Evolutionary conservation across 2,888 invertebrate species (phyloP), one percentile per base, ranked within the genome.

Genomic region (Tinea semifulvella): DNA sequence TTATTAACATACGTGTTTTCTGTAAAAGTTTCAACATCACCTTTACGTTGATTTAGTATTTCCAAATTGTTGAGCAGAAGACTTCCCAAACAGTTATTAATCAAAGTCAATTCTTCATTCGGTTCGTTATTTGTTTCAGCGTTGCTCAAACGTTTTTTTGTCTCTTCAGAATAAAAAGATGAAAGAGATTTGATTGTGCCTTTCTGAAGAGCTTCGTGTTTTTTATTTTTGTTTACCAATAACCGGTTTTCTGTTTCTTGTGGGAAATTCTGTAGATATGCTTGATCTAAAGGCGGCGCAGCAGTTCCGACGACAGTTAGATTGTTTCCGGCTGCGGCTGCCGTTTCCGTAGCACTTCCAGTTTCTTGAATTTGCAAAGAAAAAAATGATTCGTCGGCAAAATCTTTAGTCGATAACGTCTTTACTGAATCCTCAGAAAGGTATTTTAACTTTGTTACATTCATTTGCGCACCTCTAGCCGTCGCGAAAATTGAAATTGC

Each of bases 311-410:
- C 60, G 58, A 54, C 61, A 64, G 73, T 72, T 53, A 69, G 68
- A 76, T 76, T 74, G 63, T 68, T 73, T 80, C 80, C 80, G 76
- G 63, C 65, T 55, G 56, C 64, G 47, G 61, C 60, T 63, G 62
- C 56, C 58, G 65, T 61, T 72, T 75, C 74, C 72, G 70, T 58
- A 53, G 68, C 64, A 57, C 65, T 56, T 55, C 55, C 63, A 63
- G 63, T 68, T 65, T 68, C 64, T 60, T 52, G 58, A 54, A 63
- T 69, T 70, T 65, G 68, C 62, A 58, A 57, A 3, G 20, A 18
- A 26, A 43, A 43, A 43, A 43, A 13, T 5, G 26, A 10, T 16
- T 27, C 26, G n/a, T 26, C 11, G 50, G 64, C 54, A 66, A 68
- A 69, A 66, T 63, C 52, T 17, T 35, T 26, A 47, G 53, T 38